These are phyloP conservation scores for Lottia gigantea DNA, from an alignment of 2,888 invertebrate genomes.

Conservation along the genomic window DNA sequence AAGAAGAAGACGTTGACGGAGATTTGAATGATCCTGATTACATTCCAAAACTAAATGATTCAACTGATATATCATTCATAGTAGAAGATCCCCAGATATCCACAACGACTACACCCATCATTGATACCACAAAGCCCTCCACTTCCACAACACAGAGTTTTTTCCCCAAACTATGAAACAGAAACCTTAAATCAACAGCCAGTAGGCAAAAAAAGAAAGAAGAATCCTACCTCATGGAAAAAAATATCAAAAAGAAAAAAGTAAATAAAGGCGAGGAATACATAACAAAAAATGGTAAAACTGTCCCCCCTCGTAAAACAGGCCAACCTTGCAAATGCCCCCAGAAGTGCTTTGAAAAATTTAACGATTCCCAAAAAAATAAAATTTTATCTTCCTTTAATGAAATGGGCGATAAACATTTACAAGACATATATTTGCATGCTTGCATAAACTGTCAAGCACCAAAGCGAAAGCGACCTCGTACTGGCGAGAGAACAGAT, in stretches of 20 bases:
- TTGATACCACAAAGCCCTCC: too few species aligned
- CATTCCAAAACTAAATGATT: too few species aligned
- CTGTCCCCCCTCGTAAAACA: slow-evolving; percentile 11
- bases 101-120: too few species aligned
- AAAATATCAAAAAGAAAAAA: slow-evolving; percentile 12
- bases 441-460: slow-evolving; percentile 9
- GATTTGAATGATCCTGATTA: too few species aligned
- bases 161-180: too few species aligned
- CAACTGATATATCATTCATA: too few species aligned
- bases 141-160: too few species aligned
- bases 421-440: slow-evolving; percentile 16
- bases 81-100: too few species aligned
- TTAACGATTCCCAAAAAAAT: not conserved
- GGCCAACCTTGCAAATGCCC: slow-evolving; percentile 6
- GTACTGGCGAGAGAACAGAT: slow-evolving; percentile 12
- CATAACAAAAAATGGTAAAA: slow-evolving; percentile 15
- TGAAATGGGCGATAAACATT: slow-evolving; percentile 13
- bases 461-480: slow-evolving; percentile 12
- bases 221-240: not conserved
- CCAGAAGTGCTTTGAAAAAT: slow-evolving; percentile 10
- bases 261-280: slow-evolving; percentile 15
- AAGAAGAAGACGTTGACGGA: too few species aligned
- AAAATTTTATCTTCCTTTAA: slow-evolving; percentile 10
- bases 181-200: too few species aligned
- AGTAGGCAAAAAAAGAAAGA: slow-evolving; percentile 4